A percentile compares a stretch with the other conserved stretches of the same genome.
phyloP scores from a whole-genome alignment of 2,888 invertebrate genomes.

The Phrixothrix hirtus region DNA sequence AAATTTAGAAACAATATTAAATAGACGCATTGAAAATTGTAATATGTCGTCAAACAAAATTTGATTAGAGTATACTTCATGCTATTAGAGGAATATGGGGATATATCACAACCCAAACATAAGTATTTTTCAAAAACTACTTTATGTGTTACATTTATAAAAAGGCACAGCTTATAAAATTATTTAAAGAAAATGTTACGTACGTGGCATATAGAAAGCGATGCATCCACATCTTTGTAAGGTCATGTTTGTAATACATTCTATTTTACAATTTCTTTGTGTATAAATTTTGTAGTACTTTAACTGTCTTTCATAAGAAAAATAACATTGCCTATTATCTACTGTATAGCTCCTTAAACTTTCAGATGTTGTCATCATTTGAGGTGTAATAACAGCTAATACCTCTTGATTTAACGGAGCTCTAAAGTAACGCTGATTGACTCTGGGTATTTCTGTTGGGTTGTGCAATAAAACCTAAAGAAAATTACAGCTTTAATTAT shows the following conservation, averaged over 20 bases:
- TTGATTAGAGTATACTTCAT: too few relatives aligned
- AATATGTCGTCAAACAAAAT: too few relatives aligned
- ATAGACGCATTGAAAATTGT: too few relatives aligned
- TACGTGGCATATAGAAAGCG: conserved; percentile 71
- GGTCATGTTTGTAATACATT: conserved; percentile 72
- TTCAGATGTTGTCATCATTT: conserved; percentile 75
- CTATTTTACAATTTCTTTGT: conserved; percentile 73
- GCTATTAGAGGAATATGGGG: too few relatives aligned
- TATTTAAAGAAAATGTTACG: conserved; percentile 32
- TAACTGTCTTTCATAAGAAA: conserved; percentile 66
- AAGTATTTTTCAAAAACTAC: too few relatives aligned
- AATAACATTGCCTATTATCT: conserved; percentile 69
- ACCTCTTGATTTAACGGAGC: conserved; percentile 72
- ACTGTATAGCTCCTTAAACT: conserved; percentile 68
- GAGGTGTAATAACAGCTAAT: conserved; percentile 71
- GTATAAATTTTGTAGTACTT: conserved; percentile 71
- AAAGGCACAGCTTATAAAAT: background rate
- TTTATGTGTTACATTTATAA: too few relatives aligned
- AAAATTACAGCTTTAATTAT: background rate
- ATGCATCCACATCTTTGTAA: conserved; percentile 67
- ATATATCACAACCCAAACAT: too few relatives aligned
- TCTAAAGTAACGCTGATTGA: conserved; percentile 71
- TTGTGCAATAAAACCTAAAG: conserved; percentile 67
- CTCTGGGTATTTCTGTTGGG: conserved; percentile 69
- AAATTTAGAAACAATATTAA: too few relatives aligned